Conservation (phyloP, 2,113 vertebrate species). For the Origma solitaria region DNA sequence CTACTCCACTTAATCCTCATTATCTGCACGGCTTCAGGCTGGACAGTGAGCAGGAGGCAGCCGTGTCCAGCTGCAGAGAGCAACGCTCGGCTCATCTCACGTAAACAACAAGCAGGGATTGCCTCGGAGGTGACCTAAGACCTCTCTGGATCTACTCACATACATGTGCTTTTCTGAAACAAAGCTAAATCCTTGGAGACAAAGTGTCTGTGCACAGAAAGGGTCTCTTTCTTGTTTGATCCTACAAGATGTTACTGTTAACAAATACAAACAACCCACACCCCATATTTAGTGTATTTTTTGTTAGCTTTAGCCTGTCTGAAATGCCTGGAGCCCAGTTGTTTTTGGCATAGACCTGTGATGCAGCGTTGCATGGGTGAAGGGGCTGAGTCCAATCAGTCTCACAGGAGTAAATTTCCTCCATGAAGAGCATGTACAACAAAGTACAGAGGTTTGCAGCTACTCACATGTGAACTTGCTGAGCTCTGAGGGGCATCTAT, state of each 20-base stretch:
- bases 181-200: neutral
- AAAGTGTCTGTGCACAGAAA: neutral
- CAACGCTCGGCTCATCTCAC: accelerated
- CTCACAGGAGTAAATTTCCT: neutral
- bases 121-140: neutral
- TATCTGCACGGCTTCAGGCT: neutral
- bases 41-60: neutral
- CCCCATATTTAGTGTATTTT: neutral
- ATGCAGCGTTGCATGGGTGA: neutral
- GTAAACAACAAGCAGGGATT: neutral
- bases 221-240: neutral
- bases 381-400: neutral
- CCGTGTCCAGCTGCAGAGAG: neutral
- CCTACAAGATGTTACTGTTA: neutral
- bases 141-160: neutral
- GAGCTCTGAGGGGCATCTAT: neutral
- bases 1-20: neutral
- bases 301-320: neutral
- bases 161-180: neutral
- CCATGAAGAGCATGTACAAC: neutral
- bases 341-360: neutral
- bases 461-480: neutral
- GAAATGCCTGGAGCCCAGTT: accelerated
- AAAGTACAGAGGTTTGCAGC: neutral
- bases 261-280: neutral